Conservation (phyloP, 2,888 invertebrate species). For the Atethmia centrago region DNA sequence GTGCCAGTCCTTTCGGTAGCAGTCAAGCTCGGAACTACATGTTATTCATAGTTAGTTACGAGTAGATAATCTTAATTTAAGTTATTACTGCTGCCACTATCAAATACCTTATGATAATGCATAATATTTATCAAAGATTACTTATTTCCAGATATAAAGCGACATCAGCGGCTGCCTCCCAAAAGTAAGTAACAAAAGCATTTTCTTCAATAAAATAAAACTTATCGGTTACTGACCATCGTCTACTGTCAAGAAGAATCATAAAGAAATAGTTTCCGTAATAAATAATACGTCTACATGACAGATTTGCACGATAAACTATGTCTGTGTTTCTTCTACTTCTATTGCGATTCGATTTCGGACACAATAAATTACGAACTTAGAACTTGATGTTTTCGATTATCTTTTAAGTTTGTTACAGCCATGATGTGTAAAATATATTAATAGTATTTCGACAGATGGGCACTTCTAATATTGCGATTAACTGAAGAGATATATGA, state of each 20-base stretch:
- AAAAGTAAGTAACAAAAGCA: slow-evolving; percentile 44
- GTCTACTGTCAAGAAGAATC: neutral
- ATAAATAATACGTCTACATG: slow-evolving; percentile 36
- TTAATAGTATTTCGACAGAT: neutral
- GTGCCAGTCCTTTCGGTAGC: neutral
- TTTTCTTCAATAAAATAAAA: slow-evolving; percentile 19
- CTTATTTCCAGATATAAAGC: slow-evolving; percentile 40
- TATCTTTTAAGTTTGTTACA: slow-evolving; percentile 28
- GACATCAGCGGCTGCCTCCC: slow-evolving; percentile 9
- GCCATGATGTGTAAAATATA: neutral
- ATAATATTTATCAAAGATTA: neutral
- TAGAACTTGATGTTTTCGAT: slow-evolving; percentile 13
- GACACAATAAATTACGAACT: slow-evolving; percentile 39
- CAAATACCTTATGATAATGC: neutral
- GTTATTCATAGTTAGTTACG: neutral
- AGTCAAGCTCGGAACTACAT: neutral
- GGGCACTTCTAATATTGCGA: neutral
- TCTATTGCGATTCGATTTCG: slow-evolving; percentile 14
- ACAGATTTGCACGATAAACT: slow-evolving; percentile 9
- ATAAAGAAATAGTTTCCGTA: slow-evolving; percentile 24
- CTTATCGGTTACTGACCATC: neutral
- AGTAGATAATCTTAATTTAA: neutral
- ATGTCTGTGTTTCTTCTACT: neutral
- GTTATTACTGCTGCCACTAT: neutral
- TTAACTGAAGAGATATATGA: neutral